phyloP scores from a whole-genome alignment of 2,797 vertebrate genomes.

The Parotocinclus haroldoi region DNA sequence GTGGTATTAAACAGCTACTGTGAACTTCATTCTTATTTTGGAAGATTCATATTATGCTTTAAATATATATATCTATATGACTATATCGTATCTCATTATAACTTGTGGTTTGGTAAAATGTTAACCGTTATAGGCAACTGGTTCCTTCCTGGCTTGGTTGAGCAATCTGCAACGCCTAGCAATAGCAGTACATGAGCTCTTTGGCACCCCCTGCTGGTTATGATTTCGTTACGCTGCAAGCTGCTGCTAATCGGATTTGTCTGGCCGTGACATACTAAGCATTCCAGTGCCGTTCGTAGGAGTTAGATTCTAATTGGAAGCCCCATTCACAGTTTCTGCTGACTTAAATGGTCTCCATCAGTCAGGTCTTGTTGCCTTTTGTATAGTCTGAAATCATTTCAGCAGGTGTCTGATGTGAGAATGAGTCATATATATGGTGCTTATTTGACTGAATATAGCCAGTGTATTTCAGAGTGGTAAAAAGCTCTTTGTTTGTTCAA shows the following conservation, averaged over 20 bases:
- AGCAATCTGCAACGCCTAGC: constrained; percentile 40
- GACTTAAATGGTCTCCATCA: constrained; percentile 15
- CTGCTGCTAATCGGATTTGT: constrained; percentile 54
- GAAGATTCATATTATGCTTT: constrained; percentile 65
- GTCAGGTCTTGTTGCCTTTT: constrained; percentile 39
- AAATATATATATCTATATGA: constrained; percentile 74
- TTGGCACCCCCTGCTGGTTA: constrained; percentile 42
- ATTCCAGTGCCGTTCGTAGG: constrained; percentile 5
- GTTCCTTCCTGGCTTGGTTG: constrained; percentile 32
- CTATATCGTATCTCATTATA: constrained; percentile 73
- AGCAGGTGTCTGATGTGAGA: constrained; percentile 30
- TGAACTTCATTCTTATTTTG: constrained; percentile 69
- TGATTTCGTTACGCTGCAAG: constrained; percentile 41
- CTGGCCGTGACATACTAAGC: constrained; percentile 9
- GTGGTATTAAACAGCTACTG: constrained; percentile 74
- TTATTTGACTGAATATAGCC: not conserved
- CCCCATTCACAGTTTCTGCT: constrained; percentile 29
- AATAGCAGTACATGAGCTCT: constrained; percentile 22
- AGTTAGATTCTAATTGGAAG: constrained; percentile 1
- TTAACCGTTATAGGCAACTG: constrained; percentile 58
- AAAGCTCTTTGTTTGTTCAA: not conserved
- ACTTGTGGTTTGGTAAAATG: constrained; percentile 71
- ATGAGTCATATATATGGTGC: constrained; percentile 24
- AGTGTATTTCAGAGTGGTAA: too few species aligned
- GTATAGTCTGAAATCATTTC: constrained; percentile 27